Base-by-base conservation (phyloP, 2,113 vertebrate genomes). In the Hemibates koningsi region DNA sequence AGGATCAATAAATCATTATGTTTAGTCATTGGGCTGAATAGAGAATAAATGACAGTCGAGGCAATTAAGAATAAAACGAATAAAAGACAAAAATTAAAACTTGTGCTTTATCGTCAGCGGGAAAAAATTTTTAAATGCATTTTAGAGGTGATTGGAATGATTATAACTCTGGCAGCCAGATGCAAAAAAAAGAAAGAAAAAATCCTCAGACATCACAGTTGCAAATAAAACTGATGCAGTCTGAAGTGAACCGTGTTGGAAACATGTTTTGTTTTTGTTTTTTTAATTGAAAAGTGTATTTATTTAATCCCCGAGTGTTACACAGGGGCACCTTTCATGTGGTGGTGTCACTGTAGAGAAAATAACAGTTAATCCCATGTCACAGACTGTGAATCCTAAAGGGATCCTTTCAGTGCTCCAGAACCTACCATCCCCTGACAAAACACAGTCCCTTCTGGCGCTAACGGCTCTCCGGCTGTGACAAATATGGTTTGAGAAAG, bases 311-410 rank as follows among this genome's bases (percentile, higher is more conserved):
- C 87, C 83, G 13, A 6, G 84, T 86, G 85, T 84, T 80, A 82
- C 85, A 89, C 87, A 17, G 68, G 54, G 66, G 83, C 81, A 88
- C 80, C 85, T 87, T 91, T 90, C 86, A 82, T 88, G 85, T 41
- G 63, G 41, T 4, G 63, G 85, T 94, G 90, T 94, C 88, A 91
- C 85, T 85, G 83, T 81, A 14, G 79, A 93, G 92, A 90, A 93
- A 91, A 93, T 86, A 93, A 89, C 81, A 90, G 89, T 86, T 93
- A 95, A 94, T 94, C 92, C 92, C 82, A 63, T 93, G 93, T 93
- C 93, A 94, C 84, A 95, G 87, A 80, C 86, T 80, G 84, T 29
- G 88, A 86, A 89, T 94, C 93, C 93, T 93, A 80, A 92, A 89
- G 91, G 86, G 82, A 87, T 90, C 87, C 85, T 85, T 87, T 91